phyloP scores from a whole-genome alignment of 2,888 invertebrate species.

The Patella pellucida region DNA sequence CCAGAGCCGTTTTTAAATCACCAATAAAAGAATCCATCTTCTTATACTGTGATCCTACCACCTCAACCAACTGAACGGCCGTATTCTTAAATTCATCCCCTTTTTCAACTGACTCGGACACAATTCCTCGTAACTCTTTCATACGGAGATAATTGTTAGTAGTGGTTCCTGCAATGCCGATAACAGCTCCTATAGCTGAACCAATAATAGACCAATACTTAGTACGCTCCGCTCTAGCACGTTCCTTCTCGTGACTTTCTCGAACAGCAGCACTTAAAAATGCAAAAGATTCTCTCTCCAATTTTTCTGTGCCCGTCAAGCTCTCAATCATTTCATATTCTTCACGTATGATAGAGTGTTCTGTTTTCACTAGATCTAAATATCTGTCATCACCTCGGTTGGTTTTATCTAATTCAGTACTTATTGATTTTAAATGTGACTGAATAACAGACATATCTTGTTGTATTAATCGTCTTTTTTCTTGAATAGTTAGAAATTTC shows the following conservation, averaged over 20 bases:
- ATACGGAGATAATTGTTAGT: constrained; percentile 79
- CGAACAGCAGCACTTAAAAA: constrained; percentile 82
- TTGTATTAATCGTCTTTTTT: constrained; percentile 57
- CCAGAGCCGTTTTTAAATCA: constrained; percentile 27
- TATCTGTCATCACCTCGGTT: constrained; percentile 84
- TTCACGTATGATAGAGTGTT: constrained; percentile 70
- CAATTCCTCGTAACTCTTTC: constrained; percentile 77
- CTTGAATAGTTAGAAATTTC: constrained; percentile 59
- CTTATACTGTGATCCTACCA: constrained; percentile 44
- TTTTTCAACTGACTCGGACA: constrained; percentile 68
- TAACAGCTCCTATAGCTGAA: constrained; percentile 77
- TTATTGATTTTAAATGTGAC: constrained; percentile 77
- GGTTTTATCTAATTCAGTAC: constrained; percentile 82
- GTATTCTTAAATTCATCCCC: constrained; percentile 43
- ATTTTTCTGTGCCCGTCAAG: constrained; percentile 79
- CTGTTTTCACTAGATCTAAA: constrained; percentile 81
- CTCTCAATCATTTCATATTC: constrained; percentile 73
- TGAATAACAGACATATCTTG: constrained; percentile 55
- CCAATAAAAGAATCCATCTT: constrained; percentile 41
- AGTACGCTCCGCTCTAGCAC: constrained; percentile 84
- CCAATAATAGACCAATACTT: constrained; percentile 88
- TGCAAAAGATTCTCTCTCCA: constrained; percentile 81
- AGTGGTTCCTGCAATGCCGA: constrained; percentile 79
- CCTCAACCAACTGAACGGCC: constrained; percentile 39
- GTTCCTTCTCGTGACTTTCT: constrained; percentile 86